These are phyloP conservation scores for Parambassis ranga DNA, from an alignment of 2,797 vertebrate genomes.

Conservation along the genomic window DNA sequence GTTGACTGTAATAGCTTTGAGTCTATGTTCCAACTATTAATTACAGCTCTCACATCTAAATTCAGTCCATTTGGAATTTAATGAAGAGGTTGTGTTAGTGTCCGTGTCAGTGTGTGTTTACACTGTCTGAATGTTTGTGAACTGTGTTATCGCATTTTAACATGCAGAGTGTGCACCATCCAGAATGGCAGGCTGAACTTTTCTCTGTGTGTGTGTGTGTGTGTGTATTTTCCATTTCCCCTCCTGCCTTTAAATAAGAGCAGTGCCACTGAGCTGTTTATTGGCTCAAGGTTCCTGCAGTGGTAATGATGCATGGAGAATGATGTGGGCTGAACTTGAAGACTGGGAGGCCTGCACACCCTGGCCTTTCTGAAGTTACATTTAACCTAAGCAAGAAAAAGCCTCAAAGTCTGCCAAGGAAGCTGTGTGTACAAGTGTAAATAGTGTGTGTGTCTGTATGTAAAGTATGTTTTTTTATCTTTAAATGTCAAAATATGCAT, in stretches of 20 bases:
- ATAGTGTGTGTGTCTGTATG: background rate
- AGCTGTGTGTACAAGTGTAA: conserved; percentile 17
- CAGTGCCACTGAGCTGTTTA: conserved; percentile 76
- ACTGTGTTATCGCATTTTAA: conserved; percentile 15
- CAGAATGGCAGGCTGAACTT: background rate
- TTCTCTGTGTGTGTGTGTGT: background rate
- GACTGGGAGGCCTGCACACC: conserved; percentile 45
- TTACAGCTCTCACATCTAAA: conserved; percentile 48
- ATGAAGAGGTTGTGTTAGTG: conserved; percentile 5
- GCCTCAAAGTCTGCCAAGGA: conserved; percentile 29
- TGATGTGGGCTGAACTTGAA: conserved; percentile 66
- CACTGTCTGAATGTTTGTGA: background rate
- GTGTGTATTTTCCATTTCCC: conserved; percentile 54
- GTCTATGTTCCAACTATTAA: conserved; percentile 47
- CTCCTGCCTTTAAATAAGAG: conserved; percentile 69
- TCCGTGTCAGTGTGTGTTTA: background rate
- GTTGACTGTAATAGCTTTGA: conserved; percentile 31
- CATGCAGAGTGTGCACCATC: conserved; percentile 15
- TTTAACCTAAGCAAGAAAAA: conserved; percentile 45
- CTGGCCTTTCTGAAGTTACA: conserved; percentile 62
- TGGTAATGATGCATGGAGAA: conserved; percentile 82
- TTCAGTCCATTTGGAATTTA: conserved; percentile 25
- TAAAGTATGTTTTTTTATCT: background rate
- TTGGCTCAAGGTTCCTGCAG: conserved; percentile 79
- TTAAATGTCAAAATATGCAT: conserved; percentile 30